These are phyloP conservation scores for Delphinus delphis DNA, from an alignment of 2,113 vertebrate species.

Conservation along the genomic window DNA sequence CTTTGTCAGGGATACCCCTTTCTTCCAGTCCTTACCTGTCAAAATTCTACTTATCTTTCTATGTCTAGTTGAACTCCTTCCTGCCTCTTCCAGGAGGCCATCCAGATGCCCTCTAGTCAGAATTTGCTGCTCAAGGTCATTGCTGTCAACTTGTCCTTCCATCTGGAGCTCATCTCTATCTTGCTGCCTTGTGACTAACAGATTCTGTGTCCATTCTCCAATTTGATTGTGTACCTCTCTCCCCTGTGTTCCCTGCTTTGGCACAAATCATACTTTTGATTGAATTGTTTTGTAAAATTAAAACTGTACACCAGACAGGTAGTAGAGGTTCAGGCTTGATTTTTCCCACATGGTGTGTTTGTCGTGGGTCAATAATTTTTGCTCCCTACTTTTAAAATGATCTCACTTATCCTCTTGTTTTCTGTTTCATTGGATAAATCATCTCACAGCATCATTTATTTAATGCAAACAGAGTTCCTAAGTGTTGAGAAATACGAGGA, in stretches of 20 bases:
- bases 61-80: not conserved
- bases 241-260: not conserved
- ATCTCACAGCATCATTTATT: not conserved
- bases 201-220: not conserved
- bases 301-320: not conserved
- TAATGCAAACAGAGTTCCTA: not conserved
- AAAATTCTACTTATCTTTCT: not conserved
- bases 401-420: not conserved
- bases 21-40: not conserved
- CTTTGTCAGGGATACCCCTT: not conserved
- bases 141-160: not conserved
- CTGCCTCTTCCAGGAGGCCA: not conserved
- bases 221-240: not conserved
- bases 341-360: not conserved
- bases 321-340: not conserved
- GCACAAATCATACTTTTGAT: not conserved
- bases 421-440: not conserved
- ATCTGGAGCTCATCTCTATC: not conserved
- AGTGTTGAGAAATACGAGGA: not conserved
- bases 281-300: not conserved
- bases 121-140: not conserved
- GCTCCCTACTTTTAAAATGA: not conserved
- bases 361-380: not conserved
- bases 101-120: not conserved
- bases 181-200: not conserved